Conservation (phyloP, 2,888 invertebrate genomes). For the Drosophila nigritarsus region DNA sequence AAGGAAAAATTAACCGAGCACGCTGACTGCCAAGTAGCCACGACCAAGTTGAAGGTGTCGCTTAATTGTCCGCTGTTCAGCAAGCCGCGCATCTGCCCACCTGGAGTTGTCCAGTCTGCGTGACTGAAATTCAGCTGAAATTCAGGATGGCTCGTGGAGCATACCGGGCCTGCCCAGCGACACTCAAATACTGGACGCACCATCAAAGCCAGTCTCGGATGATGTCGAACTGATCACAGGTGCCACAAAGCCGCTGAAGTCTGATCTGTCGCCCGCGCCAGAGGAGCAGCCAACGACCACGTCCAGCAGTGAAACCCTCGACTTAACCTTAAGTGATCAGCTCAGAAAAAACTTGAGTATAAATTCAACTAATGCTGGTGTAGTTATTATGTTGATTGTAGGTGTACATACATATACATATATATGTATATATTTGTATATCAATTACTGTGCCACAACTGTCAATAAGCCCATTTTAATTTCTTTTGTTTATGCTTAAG, state of each 20-base stretch:
- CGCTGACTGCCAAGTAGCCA: slow-evolving; percentile 97
- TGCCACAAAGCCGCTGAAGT: slow-evolving; percentile 80
- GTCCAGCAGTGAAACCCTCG: slow-evolving; percentile 86
- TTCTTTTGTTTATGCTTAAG: slow-evolving; percentile 2
- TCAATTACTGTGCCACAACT: neutral
- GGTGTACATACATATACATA: neutral
- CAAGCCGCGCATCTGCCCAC: slow-evolving; percentile 93
- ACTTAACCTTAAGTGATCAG: slow-evolving; percentile 57
- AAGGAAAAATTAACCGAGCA: slow-evolving; percentile 96
- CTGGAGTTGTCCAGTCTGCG: slow-evolving; percentile 99
- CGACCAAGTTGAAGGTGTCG: slow-evolving; percentile 96
- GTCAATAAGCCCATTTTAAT: neutral
- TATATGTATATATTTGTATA: neutral
- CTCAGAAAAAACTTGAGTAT: neutral
- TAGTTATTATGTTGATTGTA: neutral
- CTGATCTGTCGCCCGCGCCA: slow-evolving; percentile 66
- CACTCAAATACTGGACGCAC: slow-evolving; percentile 86
- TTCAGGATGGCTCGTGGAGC: slow-evolving; percentile 93
- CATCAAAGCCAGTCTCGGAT: slow-evolving; percentile 86
- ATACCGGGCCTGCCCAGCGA: slow-evolving; percentile 89
- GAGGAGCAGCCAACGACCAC: slow-evolving; percentile 85
- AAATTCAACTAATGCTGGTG: neutral
- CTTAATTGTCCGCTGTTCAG: slow-evolving; percentile 93
- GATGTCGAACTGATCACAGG: slow-evolving; percentile 86
- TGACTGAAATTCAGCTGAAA: slow-evolving; percentile 91